Percentiles rank a stretch among this genome's conserved stretches.
These are phyloP conservation scores for Drosophila neoperkinsi DNA, from an alignment of 2,888 invertebrate genomes.

Conservation along the genomic window DNA sequence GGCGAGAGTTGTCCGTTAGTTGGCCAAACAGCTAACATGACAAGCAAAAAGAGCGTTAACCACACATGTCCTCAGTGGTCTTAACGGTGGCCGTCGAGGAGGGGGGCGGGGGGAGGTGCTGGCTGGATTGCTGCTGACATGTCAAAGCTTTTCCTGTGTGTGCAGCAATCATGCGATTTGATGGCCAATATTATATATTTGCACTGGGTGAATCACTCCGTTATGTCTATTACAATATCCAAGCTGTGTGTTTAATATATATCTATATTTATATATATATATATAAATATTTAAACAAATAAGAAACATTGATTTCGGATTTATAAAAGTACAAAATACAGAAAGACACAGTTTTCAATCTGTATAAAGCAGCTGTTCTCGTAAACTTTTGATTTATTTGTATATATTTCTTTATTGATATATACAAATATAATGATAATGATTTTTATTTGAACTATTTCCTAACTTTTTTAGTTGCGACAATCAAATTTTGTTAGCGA, in stretches of 20 bases:
- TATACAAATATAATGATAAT: too few relatives aligned
- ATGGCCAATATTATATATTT: neutral
- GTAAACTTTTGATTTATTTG: neutral
- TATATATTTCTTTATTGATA: too few relatives aligned
- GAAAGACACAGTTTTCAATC: neutral
- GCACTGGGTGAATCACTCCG: neutral
- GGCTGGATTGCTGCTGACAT: neutral
- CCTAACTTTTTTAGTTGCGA: rapidly evolving
- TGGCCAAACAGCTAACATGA: conserved; percentile 45
- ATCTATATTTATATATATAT: too few relatives aligned
- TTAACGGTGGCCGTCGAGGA: conserved; percentile 17
- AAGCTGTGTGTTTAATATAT: too few relatives aligned
- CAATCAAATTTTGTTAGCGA: too few relatives aligned
- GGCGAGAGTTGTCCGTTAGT: conserved; percentile 36
- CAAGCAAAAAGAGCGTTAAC: conserved; percentile 64
- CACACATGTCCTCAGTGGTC: conserved; percentile 56
- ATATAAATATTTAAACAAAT: neutral
- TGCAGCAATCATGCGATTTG: conserved; percentile 33
- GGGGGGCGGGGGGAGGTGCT: neutral
- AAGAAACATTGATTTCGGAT: neutral
- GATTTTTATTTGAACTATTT: neutral
- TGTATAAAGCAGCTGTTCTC: neutral
- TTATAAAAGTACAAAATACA: neutral
- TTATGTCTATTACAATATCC: neutral
- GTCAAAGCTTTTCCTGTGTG: conserved; percentile 2